Evolutionary conservation across 2,888 invertebrate species (phyloP).

Genomic region (Eristalinus sepulchralis): DNA sequence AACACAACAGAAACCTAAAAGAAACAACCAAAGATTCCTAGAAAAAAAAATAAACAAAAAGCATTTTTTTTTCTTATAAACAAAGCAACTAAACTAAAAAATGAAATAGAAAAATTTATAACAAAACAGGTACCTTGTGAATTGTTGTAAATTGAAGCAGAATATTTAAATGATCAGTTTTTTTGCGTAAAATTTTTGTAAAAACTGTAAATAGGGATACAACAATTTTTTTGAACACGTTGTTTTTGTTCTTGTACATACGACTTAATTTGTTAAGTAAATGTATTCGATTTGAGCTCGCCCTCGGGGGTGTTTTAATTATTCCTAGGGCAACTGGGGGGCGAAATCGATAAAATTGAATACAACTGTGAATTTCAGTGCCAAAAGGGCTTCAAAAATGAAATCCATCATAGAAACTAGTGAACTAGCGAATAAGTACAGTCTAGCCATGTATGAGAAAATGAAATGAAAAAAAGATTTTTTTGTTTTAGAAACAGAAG

Average conservation of each 20-base stretch:
- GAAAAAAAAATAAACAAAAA: constrained; percentile 4
- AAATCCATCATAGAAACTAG: constrained; percentile 39
- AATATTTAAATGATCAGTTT: neutral
- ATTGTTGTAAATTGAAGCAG: constrained; percentile 29
- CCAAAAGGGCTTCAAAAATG: constrained; percentile 61
- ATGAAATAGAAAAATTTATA: constrained; percentile 24
- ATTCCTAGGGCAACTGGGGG: neutral
- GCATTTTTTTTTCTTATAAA: neutral
- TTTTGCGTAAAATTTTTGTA: constrained; percentile 33
- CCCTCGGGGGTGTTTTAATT: neutral
- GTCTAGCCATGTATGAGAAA: constrained; percentile 40
- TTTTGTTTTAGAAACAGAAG: neutral
- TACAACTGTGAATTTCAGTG: constrained; percentile 70
- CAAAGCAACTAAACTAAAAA: constrained; percentile 22
- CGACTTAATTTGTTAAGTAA: neutral
- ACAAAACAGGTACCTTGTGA: constrained; percentile 39
- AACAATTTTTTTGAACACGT: constrained; percentile 14
- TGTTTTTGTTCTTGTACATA: constrained; percentile 3
- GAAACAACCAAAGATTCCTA: constrained; percentile 43
- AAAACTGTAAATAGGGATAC: constrained; percentile 51
- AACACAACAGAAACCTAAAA: constrained; percentile 13
- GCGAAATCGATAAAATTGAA: constrained; percentile 39
- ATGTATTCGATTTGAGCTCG: constrained; percentile 51
- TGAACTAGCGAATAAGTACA: neutral
- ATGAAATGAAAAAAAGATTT: constrained; percentile 15